phyloP scores from a whole-genome alignment of 1,140 invertebrate species.

The Diuraphis noxia region DNA sequence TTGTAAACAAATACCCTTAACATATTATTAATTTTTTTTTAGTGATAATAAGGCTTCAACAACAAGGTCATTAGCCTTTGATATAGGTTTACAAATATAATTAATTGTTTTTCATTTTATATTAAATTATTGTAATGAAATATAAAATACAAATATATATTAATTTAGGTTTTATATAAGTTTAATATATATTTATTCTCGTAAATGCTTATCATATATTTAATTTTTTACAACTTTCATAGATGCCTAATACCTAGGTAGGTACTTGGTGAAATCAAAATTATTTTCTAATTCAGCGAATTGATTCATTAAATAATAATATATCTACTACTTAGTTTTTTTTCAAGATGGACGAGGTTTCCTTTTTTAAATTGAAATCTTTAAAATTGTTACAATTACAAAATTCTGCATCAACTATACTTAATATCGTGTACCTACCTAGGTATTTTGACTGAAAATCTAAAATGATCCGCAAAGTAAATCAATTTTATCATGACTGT shows the following conservation, averaged over 20 bases:
- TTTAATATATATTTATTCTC: too few species aligned
- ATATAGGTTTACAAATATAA: too few species aligned
- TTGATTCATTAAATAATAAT: background rate
- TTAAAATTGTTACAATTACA: background rate
- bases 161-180: too few species aligned
- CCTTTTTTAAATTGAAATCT: background rate
- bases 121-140: too few species aligned
- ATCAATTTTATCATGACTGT: slow-evolving; percentile 7
- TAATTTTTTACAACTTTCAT: background rate
- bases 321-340: background rate
- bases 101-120: too few species aligned
- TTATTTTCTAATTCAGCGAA: background rate
- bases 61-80: too few species aligned
- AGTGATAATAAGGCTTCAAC: too few species aligned
- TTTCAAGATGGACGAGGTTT: background rate
- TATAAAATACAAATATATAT: too few species aligned
- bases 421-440: background rate
- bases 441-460: background rate
- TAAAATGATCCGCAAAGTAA: background rate
- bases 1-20: too few species aligned
- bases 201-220: too few species aligned
- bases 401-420: background rate
- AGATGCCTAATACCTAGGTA: background rate
- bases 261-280: background rate
- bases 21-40: too few species aligned